Base-by-base conservation (phyloP, 1,140 invertebrate genomes). In the Eufriesea mexicana region DNA sequence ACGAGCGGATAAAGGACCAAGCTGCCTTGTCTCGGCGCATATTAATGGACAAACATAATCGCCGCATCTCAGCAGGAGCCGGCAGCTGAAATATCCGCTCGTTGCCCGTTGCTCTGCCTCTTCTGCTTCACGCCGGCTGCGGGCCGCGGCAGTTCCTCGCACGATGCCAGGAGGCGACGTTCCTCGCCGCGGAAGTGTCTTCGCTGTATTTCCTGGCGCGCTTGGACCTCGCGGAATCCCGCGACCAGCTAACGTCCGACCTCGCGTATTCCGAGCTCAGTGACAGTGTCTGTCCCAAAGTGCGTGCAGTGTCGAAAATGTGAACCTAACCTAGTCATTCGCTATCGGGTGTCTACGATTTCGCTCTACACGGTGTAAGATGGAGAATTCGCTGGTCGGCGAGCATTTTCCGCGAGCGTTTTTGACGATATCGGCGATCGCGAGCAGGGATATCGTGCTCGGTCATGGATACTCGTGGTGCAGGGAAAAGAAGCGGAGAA, bases 21-120 rank as follows among this genome's bases (percentile, higher is more conserved):
- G 87, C 91, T 90, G 92, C 90, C 91, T 93, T 91, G 92, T 92
- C 91, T 90, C 89, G 84, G 90, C 91, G 91, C 91, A 93, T 93
- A 94, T 94, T 94, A 94, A 94, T 94, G 91, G 92, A 92, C 91
- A 92, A 92, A 92, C 88, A 91, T 93, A 94, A 94, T 94, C 92
- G 91, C 90, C 89, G 91, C 90, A 93, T 92, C 93, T 90, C 93
- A 94, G 92, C 93, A 89, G 92, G 92, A 91, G 90, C 85, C 88
- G 85, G 84, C 87, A 89, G 90, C 89, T 92, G 86, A 87, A 89
- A 84, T 89, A 89, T 90, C 84, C 89, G 84, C 85, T 88, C 84
- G 75, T 88, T 86, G 86, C 81, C 64, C 84, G 83, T 72, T 88
- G 79, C 78, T 82, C 45, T 79, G 61, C 68, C 83, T 87, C 81